Conservation (phyloP, 2,888 invertebrate genomes). For the Tipula helvola region DNA sequence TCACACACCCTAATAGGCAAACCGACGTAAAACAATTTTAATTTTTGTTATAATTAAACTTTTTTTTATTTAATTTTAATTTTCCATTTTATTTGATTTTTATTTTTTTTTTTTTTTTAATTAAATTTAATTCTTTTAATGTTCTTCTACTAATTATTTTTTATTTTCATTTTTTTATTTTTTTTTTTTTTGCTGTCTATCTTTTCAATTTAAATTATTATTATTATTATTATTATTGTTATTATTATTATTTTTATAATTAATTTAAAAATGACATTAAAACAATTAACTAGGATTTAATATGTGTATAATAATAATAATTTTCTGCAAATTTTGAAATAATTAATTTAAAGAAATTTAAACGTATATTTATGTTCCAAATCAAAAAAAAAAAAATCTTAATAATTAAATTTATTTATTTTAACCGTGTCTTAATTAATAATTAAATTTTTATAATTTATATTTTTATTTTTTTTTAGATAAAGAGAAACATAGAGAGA, state of each 20-base stretch:
- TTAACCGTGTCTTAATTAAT: background rate
- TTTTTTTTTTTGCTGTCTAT: background rate
- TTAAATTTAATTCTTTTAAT: background rate
- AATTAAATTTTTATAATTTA: background rate
- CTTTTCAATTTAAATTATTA: background rate
- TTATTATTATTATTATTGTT: background rate
- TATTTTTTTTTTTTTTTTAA: background rate
- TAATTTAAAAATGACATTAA: background rate
- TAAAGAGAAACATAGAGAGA: background rate
- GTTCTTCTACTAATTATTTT: background rate
- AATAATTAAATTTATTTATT: background rate
- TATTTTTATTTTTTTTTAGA: background rate
- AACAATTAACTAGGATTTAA: background rate
- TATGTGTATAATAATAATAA: background rate
- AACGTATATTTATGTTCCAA: background rate
- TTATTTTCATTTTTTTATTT: background rate
- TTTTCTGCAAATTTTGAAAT: background rate
- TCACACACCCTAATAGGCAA: background rate
- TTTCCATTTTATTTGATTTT: background rate
- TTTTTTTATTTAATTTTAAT: background rate
- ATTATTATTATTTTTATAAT: background rate
- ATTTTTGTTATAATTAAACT: constrained; percentile 4
- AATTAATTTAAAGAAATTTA: background rate
- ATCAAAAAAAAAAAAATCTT: background rate
- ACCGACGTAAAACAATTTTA: background rate